Conservation (phyloP, 2,888 invertebrate genomes). For the Caradrina clavipalpis region DNA sequence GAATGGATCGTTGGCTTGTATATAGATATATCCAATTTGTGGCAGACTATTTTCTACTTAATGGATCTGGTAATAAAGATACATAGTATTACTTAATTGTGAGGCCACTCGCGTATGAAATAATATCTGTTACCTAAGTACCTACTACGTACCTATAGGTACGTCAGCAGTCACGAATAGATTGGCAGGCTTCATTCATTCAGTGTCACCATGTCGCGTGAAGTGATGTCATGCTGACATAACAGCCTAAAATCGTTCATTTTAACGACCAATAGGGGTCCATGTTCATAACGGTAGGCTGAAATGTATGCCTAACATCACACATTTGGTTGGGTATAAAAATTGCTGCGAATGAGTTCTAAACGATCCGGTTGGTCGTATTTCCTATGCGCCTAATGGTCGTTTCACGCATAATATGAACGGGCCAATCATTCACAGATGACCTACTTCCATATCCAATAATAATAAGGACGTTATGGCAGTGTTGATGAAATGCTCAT, state of each 20-base stretch:
- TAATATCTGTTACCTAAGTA: not conserved
- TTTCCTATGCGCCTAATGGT: slow-evolving; percentile 52
- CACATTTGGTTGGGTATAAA: slow-evolving; percentile 49
- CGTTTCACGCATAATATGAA: slow-evolving; percentile 59
- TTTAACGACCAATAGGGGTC: slow-evolving; percentile 31
- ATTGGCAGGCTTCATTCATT: not conserved
- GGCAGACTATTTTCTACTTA: not conserved
- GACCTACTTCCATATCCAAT: slow-evolving; percentile 65
- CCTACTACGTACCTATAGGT: not conserved
- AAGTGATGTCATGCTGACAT: slow-evolving; percentile 26
- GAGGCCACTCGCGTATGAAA: not conserved
- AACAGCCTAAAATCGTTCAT: slow-evolving; percentile 33
- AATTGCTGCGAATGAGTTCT: slow-evolving; percentile 53
- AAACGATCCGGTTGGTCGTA: slow-evolving; percentile 52
- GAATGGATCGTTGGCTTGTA: slow-evolving; percentile 45
- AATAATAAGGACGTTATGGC: slow-evolving; percentile 57
- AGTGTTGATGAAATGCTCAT: slow-evolving; percentile 54
- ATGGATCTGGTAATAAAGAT: not conserved
- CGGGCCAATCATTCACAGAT: slow-evolving; percentile 60
- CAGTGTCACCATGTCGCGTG: slow-evolving; percentile 4
- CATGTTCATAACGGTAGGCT: slow-evolving; percentile 33
- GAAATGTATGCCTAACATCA: slow-evolving; percentile 32
- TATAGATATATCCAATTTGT: slow-evolving; percentile 33
- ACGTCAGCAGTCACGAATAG: not conserved
- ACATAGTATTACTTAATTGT: slow-evolving; percentile 2